Conservation (phyloP, 2,888 invertebrate species). For the Pyrgus malvae region DNA sequence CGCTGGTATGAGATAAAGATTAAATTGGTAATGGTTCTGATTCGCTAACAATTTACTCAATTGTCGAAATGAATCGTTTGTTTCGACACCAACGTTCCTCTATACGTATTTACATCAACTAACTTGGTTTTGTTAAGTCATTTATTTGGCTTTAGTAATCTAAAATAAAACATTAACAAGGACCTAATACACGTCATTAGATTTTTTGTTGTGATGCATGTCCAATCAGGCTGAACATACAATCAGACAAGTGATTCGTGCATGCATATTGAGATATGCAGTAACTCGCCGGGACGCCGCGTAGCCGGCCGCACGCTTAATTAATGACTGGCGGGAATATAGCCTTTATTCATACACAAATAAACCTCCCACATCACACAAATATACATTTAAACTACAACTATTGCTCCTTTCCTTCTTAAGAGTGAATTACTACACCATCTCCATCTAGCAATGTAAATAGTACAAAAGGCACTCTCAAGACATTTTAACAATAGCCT, state of each 20-base stretch:
- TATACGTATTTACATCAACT: too few species aligned
- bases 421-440: background rate
- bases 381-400: background rate
- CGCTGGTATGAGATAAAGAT: too few species aligned
- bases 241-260: slow-evolving; percentile 25
- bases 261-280: slow-evolving; percentile 21
- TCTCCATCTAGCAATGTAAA: background rate
- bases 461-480: background rate
- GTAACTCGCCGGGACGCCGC: slow-evolving; percentile 37
- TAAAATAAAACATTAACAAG: too few species aligned
- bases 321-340: slow-evolving; percentile 35
- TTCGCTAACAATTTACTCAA: too few species aligned
- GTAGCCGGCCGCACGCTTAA: slow-evolving; percentile 42
- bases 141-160: too few species aligned
- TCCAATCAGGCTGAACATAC: slow-evolving; percentile 25
- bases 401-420: background rate
- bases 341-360: slow-evolving; percentile 22
- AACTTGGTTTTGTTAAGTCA: too few species aligned
- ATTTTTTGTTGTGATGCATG: slow-evolving; percentile 2
- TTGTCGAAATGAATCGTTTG: too few species aligned
- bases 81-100: too few species aligned
- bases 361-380: background rate
- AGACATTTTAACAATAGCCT: too few species aligned
- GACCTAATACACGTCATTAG: background rate
- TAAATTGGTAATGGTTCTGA: too few species aligned